Percentiles rank a stretch among this genome's conserved stretches.
Evolutionary conservation across 2,113 vertebrate species (phyloP).

Genomic region (Amblyornis subalaris): DNA sequence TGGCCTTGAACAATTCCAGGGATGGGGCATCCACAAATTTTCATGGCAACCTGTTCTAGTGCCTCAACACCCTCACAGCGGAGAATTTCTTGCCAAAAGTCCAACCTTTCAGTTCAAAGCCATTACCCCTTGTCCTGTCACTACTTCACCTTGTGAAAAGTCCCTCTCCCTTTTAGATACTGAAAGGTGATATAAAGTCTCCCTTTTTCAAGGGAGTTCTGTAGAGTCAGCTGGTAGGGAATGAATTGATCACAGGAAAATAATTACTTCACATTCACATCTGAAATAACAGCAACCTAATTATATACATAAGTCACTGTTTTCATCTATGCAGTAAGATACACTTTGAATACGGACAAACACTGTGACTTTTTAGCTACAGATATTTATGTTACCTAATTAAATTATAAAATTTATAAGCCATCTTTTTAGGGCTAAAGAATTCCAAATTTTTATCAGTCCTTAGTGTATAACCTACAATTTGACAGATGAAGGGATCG

Average conservation of each 20-base stretch:
- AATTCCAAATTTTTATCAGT: background rate
- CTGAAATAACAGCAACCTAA: background rate
- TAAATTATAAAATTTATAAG: background rate
- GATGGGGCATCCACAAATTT: too few species aligned
- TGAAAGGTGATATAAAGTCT: background rate
- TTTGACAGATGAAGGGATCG: background rate
- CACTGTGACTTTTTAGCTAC: background rate
- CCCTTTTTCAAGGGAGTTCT: background rate
- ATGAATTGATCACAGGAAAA: background rate
- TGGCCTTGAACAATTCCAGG: too few species aligned
- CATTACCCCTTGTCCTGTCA: background rate
- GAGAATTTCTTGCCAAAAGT: background rate
- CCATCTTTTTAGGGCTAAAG: background rate
- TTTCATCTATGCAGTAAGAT: background rate
- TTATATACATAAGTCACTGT: background rate
- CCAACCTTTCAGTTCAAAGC: background rate
- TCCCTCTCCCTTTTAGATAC: background rate
- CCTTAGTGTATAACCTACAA: background rate
- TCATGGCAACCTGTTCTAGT: background rate
- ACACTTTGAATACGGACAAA: background rate
- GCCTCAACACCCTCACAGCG: background rate
- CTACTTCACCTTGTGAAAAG: background rate
- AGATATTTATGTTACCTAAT: background rate
- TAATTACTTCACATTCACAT: background rate
- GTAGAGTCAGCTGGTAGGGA: background rate